Evolutionary conservation across 2,888 invertebrate genomes (phyloP).

Genomic region (Ophion ellenae): DNA sequence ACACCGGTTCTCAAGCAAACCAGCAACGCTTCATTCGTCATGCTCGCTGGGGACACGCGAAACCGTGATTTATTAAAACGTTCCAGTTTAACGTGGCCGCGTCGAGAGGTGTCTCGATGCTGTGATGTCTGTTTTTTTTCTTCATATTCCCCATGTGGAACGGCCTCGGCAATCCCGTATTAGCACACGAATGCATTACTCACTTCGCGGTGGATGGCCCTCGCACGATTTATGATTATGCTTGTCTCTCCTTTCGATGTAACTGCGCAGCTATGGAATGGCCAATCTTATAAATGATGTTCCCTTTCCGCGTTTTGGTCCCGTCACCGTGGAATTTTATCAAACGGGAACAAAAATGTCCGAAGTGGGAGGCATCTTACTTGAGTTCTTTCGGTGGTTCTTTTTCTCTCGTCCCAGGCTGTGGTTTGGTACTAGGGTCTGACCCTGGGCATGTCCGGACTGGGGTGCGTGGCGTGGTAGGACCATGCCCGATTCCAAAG

Average conservation of each 20-base stretch:
- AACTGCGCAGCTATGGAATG: too few species aligned
- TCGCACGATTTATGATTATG: neutral
- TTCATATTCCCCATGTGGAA: neutral
- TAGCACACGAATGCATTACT: neutral
- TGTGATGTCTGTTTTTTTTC: neutral
- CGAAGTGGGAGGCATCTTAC: too few species aligned
- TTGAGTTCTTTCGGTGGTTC: too few species aligned
- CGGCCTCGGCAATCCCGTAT: neutral
- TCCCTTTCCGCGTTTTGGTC: too few species aligned
- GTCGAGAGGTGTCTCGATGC: conserved; percentile 10
- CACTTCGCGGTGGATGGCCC: conserved; percentile 12
- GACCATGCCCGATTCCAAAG: neutral
- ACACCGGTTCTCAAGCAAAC: conserved; percentile 21
- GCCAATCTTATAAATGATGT: too few species aligned
- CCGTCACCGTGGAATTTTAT: too few species aligned
- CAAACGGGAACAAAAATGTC: too few species aligned
- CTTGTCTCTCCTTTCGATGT: neutral
- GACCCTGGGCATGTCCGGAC: too few species aligned
- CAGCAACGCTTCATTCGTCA: conserved; percentile 53
- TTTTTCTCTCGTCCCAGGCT: too few species aligned
- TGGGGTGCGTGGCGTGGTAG: too few species aligned
- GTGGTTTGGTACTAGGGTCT: too few species aligned
- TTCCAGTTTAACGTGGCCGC: conserved; percentile 60
- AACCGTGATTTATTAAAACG: conserved; percentile 65
- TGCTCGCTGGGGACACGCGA: conserved; percentile 63